Percentiles rank a stretch among this genome's conserved stretches.
Conservation (phyloP, 2,888 invertebrate species). For the Xanthorhoe spadicearia region DNA sequence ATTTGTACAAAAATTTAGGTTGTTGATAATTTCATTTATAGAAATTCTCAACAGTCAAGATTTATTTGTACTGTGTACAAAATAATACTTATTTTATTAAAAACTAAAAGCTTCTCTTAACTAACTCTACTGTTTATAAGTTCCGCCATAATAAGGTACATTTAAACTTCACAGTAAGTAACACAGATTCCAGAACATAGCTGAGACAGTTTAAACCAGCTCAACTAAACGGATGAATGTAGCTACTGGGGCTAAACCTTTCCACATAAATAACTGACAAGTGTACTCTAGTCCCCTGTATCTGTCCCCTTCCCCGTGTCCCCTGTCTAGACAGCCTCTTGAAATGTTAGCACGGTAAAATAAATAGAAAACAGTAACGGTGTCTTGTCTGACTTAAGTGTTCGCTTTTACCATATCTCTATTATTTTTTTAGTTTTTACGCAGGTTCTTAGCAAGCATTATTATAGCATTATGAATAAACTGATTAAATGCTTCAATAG, state of each 20-base stretch:
- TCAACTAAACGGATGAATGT: slow-evolving; percentile 5
- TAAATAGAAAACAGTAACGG: slow-evolving; percentile 4
- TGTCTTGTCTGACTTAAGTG: too few species aligned
- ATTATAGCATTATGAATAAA: too few species aligned
- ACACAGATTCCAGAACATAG: not conserved
- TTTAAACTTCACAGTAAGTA: not conserved
- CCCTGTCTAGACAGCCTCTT: slow-evolving; percentile 43
- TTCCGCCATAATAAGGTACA: not conserved
- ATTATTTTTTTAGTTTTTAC: too few species aligned
- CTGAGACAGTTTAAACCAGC: not conserved
- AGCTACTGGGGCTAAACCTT: slow-evolving; percentile 25
- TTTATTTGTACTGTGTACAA: too few species aligned
- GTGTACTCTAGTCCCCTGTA: slow-evolving; percentile 25
- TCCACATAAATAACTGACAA: slow-evolving; percentile 35
- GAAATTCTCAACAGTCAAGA: too few species aligned
- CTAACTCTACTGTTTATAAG: not conserved
- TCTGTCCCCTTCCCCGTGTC: slow-evolving; percentile 13
- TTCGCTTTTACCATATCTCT: too few species aligned
- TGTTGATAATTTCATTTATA: too few species aligned
- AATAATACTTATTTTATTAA: too few species aligned
- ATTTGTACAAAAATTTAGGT: too few species aligned
- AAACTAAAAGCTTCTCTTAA: too few species aligned
- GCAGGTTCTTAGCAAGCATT: too few species aligned
- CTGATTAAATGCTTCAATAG: too few species aligned
- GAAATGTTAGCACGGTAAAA: slow-evolving; percentile 5